A percentile compares a stretch with the other conserved stretches of the same genome.
Evolutionary conservation across 2,888 invertebrate species (phyloP).

Genomic region (Arrhopalites spinosus): DNA sequence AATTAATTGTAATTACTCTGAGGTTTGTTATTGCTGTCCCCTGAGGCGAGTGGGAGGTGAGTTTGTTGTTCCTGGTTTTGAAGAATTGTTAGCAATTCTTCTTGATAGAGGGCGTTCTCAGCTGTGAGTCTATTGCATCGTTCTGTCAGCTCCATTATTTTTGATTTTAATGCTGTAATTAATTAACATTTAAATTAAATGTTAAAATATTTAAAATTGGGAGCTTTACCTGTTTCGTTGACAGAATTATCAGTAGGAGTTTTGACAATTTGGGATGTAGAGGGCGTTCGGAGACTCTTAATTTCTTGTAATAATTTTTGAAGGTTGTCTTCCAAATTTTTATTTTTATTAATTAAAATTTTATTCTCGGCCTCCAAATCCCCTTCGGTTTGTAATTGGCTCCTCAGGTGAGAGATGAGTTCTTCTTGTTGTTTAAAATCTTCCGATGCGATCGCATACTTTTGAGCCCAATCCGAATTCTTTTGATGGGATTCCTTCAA

Average conservation of each 20-base stretch:
- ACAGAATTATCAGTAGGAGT: background rate
- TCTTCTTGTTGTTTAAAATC: conserved; percentile 39
- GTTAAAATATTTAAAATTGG: conserved; percentile 10
- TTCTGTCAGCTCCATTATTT: conserved; percentile 21
- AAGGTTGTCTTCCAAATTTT: conserved; percentile 27
- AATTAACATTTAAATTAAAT: background rate
- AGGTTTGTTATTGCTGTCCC: background rate
- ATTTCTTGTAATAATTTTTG: conserved; percentile 27
- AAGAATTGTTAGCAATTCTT: background rate
- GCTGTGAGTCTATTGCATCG: conserved; percentile 22
- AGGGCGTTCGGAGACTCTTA: conserved; percentile 8
- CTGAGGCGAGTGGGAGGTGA: background rate
- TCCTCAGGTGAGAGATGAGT: conserved; percentile 27
- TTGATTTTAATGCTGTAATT: conserved; percentile 24
- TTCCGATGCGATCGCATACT: conserved; percentile 33
- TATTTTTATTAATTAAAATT: conserved; percentile 11
- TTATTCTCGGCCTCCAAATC: conserved; percentile 26
- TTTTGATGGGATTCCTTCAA: conserved; percentile 12
- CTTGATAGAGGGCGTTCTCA: conserved; percentile 20
- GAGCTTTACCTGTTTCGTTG: conserved; percentile 17
- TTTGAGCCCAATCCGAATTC: conserved; percentile 28
- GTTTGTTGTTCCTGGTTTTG: conserved; percentile 14
- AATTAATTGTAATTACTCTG: background rate
- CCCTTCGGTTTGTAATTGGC: conserved; percentile 9
- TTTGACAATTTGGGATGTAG: background rate